Evolutionary conservation across 2,113 vertebrate species (phyloP), one percentile per base, ranked within the genome.

Genomic region (Spilogale gracilis): DNA sequence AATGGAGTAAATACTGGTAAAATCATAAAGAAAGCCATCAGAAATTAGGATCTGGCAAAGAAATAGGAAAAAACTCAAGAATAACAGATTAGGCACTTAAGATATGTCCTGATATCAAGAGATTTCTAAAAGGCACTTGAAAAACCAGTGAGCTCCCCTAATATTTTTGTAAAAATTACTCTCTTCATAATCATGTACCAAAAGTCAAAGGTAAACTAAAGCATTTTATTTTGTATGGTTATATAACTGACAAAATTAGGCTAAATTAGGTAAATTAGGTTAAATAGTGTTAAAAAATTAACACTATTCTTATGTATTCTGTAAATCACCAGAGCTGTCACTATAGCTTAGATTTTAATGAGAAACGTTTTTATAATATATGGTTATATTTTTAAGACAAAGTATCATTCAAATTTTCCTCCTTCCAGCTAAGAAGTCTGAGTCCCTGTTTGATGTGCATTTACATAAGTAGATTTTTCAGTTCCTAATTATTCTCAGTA

Each of bases 351-450:
- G n/a, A 71, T 86, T 78, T 79, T 95, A 88, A 61, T 84, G 38
- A 82, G 23, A 63, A 84, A 56, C 52, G 6, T 54, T 97, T 94
- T 93, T 83, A 88, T 94, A 95, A 89, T 17, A 60, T 83, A 78
- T 32, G n/a, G 3, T 65, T 79, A 48, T n/a, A 65, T 82, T 96
- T 94, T 96, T 74, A 83, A 97, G 61, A 83, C 45, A 89, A 96
- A 96, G 30, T 81, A 89, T 8, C 52, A 89, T 11, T n/a, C 92
- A 90, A 94, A 89, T 88, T 95, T 50, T 30, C 54, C 10, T 48
- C 74, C 74, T 8, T 56, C 43, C 20, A 73, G 88, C 48, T 92
- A 73, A 84, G 48, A 91, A 82, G 83, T 81, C 76, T 97, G 60
- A 91, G 45, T 83, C 27, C 3, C 45, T 95, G 50, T 94, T 95